Base-by-base conservation (phyloP, 2,888 invertebrate genomes). In the Xylota segnis region DNA sequence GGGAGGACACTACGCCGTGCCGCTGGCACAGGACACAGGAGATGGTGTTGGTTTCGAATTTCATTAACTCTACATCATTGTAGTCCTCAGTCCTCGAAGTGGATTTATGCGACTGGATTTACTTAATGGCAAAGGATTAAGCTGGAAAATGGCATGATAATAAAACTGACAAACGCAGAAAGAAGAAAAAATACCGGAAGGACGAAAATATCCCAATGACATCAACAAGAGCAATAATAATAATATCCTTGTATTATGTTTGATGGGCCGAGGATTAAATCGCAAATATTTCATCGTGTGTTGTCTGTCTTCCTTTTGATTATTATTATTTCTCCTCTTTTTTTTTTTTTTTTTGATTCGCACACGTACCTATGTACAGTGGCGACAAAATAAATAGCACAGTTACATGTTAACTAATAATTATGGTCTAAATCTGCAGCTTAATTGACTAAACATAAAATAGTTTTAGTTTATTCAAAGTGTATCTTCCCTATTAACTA, bases 121-220 rank as follows among this genome's bases (percentile, higher is more conserved):
- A 72, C 72, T 72, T 72, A 72, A 72, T 61, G 72, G 59, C 72
- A 61, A 59, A 59, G 72, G 72, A 72, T 72, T 61, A 52, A 72
- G 40, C 50, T 37, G 18, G 29, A 43, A 18, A 70, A 70, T 70
- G 70, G 70, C 43, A 56, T 5, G 43, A 61, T 61, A 61, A 72
- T 72, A 72, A 72, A 72, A 59, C 59, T 52, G 50, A 61, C 59
- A 50, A 16, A 72, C 59, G 27, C 50, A 59, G 16, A 12, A 5
- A 34, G 18, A 23, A 29, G 40, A 23, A 27, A 54, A 43, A 54
- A 29, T 27, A 37, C 7, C 6, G 40, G 23, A 54, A 70, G 70
- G 45, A 56, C 70, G 32, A 16, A 45, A 56, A 45, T 56, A 56
- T 70, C 45, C 70, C 43, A 52, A 47, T 29, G 40, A 50, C 71